Evolutionary conservation across 2,113 vertebrate species (phyloP), one percentile per base, ranked within the genome.

Genomic region (Oceanodroma tethys): DNA sequence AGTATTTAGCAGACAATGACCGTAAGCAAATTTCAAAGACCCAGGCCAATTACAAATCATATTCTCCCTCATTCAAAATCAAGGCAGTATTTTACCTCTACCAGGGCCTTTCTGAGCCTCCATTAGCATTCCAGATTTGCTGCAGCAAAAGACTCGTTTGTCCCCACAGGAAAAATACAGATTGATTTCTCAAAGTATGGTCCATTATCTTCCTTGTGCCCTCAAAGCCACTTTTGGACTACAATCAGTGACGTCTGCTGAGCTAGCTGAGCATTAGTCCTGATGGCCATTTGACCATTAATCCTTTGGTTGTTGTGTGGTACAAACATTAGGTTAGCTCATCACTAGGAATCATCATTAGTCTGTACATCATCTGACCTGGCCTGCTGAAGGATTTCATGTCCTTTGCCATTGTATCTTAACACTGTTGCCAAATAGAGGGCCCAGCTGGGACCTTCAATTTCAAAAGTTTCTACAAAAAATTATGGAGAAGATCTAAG

Each of bases 21-120:
- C 23, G 1, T 73, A 93, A 86, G 82, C 67, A 93, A 83, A 94
- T 92, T 94, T 92, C 48, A 34, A 92, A 94, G 75, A 92, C 29
- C n/a, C 47, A 73, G 36, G 82, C 74, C 79, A 83, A 78, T 83
- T 76, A 70, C 38, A 80, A 82, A 75, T 42, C 32, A 47, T 86
- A 38, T 94, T 94, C 32, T 45, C 50, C 50, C 3, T 93, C 59
- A 59, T 74, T 94, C 93, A 74, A n/a, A 94, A 80, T 86, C 59
- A 89, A 88, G 80, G 14, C 79, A 76, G 34, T 72, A 42, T 93
- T 96, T 94, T 71, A 70, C 85, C 32, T 73, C 74, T 93, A 93
- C 55, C 81, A 80, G 42, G 66, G 62, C 30, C 25, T 85, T 93
- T 87, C 19, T 72, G 43, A 78, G 40, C 21, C 68, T 48, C 56